Evolutionary conservation across 2,888 invertebrate species (phyloP), one percentile per base, ranked within the genome.

Genomic region (Pseudoips prasinana): DNA sequence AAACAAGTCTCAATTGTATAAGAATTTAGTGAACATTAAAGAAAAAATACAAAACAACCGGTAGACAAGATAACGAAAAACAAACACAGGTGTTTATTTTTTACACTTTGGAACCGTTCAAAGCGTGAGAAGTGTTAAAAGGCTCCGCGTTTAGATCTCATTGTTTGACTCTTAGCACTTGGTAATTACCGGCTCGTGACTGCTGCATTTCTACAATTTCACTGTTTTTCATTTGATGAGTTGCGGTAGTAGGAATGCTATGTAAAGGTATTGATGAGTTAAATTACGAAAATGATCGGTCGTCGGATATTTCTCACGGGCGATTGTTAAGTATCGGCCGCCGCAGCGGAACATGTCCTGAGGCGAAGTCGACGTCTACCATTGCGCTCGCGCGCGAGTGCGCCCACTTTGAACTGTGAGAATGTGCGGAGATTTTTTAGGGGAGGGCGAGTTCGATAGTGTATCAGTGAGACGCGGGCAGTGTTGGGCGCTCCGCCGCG

Each of bases 91-190:
- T 77, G 79, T 55, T 44, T 51, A 50, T 39, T 46, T 40, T 29
- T 30, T 38, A 27, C 24, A 46, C 55, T 39, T 38, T 39, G 39
- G 48, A 60, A 64, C 64, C 66, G 72, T 63, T 63, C 54, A 51
- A 61, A 60, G 59, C 66, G 76, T 74, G 73, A 68, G 68, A 83
- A 70, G 67, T 70, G 73, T 59, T 70, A 68, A 72, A 68, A 64
- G 50, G 58, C 40, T 37, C 50, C 3, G 56, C 47, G 39, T 49
- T 55, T 50, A 58, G 55, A 58, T 37, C 47, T 46, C 47, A 60
- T 64, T 69, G 67, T 73, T 59, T 51, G 43, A 45, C 59, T 51
- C 49, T 70, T 72, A 68, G 54, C 72, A 66, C 67, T 60, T 63
- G 20, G 31, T 56, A 63, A 64, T 71, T 69, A 73, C 58, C 43